phyloP scores from a whole-genome alignment of 2,113 vertebrate species.

The Callaeas wilsoni region DNA sequence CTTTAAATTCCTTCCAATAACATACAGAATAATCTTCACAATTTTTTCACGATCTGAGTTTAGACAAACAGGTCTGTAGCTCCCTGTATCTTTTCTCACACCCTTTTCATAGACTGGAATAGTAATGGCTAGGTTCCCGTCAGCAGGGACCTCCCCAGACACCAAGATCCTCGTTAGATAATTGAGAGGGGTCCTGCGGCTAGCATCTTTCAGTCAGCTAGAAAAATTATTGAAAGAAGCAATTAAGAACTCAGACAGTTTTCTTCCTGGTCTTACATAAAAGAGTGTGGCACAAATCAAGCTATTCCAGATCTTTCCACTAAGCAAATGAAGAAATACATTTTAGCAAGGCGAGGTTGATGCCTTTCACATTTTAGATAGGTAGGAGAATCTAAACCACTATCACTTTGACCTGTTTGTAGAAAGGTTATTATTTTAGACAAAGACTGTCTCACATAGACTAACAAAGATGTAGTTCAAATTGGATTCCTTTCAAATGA shows the following conservation, averaged over 20 bases:
- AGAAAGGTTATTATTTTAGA: background rate
- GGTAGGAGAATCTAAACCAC: background rate
- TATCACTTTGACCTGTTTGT: background rate
- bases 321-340: background rate
- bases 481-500: background rate
- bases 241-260: background rate
- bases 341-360: background rate
- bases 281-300: background rate
- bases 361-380: background rate
- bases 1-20: background rate
- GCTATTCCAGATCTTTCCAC: background rate
- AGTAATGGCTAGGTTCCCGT: background rate
- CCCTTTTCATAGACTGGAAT: background rate
- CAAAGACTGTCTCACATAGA: background rate
- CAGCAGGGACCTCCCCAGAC: background rate
- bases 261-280: background rate
- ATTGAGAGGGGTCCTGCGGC: rapidly evolving
- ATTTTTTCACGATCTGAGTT: background rate
- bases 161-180: background rate
- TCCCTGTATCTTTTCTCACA: background rate
- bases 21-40: background rate
- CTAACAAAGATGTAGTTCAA: background rate
- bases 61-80: background rate
- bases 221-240: background rate
- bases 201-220: background rate